Percentiles rank a stretch among this genome's conserved stretches.
phyloP scores from a whole-genome alignment of 1,140 invertebrate genomes.

The Nymphalis io region DNA sequence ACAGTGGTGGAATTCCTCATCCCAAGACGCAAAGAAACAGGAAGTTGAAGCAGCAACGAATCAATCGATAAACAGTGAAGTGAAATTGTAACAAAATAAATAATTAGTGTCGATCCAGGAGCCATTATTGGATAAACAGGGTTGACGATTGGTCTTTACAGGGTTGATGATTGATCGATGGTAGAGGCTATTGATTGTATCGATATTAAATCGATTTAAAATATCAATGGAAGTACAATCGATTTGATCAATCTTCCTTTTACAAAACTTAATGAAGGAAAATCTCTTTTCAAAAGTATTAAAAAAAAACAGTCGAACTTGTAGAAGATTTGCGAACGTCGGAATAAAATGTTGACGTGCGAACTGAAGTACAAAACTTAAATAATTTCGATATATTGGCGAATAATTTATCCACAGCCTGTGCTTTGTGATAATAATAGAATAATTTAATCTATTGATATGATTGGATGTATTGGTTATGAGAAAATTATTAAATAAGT shows the following conservation, averaged over 20 bases:
- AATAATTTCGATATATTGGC: constrained; percentile 36
- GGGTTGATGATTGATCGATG: constrained; percentile 24
- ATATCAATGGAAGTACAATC: not conserved
- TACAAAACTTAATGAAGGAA: too few relatives aligned
- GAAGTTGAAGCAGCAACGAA: constrained; percentile 46
- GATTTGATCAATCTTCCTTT: not conserved
- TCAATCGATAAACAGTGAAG: constrained; percentile 61
- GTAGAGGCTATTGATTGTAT: constrained; percentile 27
- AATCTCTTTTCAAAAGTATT: too few relatives aligned
- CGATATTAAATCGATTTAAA: constrained; percentile 22
- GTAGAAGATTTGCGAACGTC: not conserved
- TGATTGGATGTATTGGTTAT: constrained; percentile 17
- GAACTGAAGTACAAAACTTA: constrained; percentile 38
- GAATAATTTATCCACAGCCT: constrained; percentile 60
- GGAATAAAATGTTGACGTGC: not conserved
- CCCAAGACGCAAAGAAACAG: constrained; percentile 62
- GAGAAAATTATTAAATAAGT: constrained; percentile 6
- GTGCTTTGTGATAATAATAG: constrained; percentile 71
- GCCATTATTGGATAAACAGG: constrained; percentile 9
- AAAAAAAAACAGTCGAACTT: too few relatives aligned
- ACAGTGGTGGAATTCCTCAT: constrained; percentile 85
- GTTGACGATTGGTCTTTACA: constrained; percentile 14
- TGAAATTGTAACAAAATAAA: constrained; percentile 49
- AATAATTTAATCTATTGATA: constrained; percentile 28
- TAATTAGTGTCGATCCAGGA: constrained; percentile 13